Conservation (phyloP, 1,140 invertebrate species). For the Trichomalopsis sarcophagae region DNA sequence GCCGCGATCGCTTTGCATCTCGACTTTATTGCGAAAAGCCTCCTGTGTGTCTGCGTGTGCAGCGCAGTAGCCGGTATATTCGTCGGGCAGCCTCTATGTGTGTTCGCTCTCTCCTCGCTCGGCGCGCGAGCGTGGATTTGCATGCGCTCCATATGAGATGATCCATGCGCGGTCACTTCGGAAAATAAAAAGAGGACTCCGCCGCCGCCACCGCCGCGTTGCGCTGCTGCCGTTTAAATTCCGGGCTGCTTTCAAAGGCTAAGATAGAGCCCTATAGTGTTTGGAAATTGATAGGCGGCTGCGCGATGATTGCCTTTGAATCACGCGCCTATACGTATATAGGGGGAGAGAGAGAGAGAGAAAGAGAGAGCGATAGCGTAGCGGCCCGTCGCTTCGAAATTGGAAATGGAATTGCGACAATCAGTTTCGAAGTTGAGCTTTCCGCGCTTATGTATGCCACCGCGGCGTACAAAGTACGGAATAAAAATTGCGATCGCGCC, state of each 20-base stretch:
- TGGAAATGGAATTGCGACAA: slow-evolving; percentile 44
- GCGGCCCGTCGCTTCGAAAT: slow-evolving; percentile 36
- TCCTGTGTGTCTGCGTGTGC: neutral
- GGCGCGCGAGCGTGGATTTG: slow-evolving; percentile 52
- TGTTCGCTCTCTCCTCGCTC: slow-evolving; percentile 34
- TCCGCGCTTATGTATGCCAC: neutral
- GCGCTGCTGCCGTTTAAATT: slow-evolving; percentile 32
- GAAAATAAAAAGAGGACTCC: slow-evolving; percentile 39
- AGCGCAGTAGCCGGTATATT: neutral
- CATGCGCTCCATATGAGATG: slow-evolving; percentile 56
- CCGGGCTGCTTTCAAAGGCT: slow-evolving; percentile 39
- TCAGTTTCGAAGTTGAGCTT: slow-evolving; percentile 38
- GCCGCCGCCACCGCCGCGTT: neutral
- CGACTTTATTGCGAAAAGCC: slow-evolving; percentile 68
- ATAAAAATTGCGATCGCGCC: slow-evolving; percentile 9
- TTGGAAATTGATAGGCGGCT: slow-evolving; percentile 41
- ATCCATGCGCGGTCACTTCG: slow-evolving; percentile 44
- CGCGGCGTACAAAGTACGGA: neutral
- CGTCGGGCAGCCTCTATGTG: slow-evolving; percentile 53
- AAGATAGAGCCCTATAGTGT: slow-evolving; percentile 36
- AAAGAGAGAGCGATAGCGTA: neutral
- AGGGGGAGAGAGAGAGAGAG: neutral
- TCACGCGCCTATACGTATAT: neutral
- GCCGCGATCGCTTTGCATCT: slow-evolving; percentile 67
- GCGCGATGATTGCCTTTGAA: slow-evolving; percentile 46